Conservation (phyloP, 2,113 vertebrate species). For the Aythya baeri region DNA sequence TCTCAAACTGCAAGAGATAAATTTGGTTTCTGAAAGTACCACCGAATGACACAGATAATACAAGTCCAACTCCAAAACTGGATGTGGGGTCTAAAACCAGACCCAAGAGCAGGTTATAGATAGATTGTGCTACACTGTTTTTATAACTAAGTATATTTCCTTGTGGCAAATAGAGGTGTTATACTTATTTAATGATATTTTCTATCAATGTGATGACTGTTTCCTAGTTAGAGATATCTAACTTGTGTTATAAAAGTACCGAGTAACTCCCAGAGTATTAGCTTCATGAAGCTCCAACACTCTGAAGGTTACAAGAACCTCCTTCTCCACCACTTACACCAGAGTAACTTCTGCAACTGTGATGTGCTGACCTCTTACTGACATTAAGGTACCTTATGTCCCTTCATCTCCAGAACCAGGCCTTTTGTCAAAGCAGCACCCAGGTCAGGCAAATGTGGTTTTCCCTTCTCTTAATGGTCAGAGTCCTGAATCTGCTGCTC, state of each 20-base stretch:
- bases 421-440: not conserved
- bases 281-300: not conserved
- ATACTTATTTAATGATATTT: not conserved
- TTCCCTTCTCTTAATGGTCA: not conserved
- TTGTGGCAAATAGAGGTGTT: not conserved
- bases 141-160: not conserved
- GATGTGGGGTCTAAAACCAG: not conserved
- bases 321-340: not conserved
- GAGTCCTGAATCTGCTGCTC: not conserved
- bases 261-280: not conserved
- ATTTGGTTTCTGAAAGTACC: not conserved
- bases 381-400: not conserved
- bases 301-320: not conserved
- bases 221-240: not conserved
- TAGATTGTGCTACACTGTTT: not conserved
- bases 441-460: accelerated
- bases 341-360: not conserved
- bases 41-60: not conserved
- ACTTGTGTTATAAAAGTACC: too few relatives aligned
- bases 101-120: not conserved
- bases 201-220: not conserved
- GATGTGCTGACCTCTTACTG: not conserved
- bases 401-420: not conserved
- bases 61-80: not conserved
- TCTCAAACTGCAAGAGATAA: not conserved